phyloP scores from a whole-genome alignment of 2,113 vertebrate genomes.

The Cryptotis parvus region DNA sequence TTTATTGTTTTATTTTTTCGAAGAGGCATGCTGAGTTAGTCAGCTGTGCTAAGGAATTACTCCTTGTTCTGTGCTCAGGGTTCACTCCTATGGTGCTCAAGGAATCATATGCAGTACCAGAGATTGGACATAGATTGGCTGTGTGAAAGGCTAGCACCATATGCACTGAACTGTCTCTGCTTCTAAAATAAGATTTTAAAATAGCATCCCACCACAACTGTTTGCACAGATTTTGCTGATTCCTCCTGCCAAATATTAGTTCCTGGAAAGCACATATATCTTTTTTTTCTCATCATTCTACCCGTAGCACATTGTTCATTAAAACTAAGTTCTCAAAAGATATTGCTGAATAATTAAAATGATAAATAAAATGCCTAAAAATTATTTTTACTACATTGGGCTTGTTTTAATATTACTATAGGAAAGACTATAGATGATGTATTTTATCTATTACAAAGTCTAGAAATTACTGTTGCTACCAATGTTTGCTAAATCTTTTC shows the following conservation, averaged over 20 bases:
- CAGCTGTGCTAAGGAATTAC: too few relatives aligned
- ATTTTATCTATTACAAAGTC: conserved; percentile 20
- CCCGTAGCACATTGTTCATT: background rate
- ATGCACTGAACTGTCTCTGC: too few relatives aligned
- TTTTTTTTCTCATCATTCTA: background rate
- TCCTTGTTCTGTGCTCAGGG: too few relatives aligned
- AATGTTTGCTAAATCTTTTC: background rate
- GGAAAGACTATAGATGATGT: background rate
- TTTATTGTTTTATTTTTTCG: too few relatives aligned
- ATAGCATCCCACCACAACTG: background rate
- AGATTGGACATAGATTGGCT: too few relatives aligned
- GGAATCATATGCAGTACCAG: too few relatives aligned
- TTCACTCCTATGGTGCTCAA: too few relatives aligned
- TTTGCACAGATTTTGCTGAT: background rate
- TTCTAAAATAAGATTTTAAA: background rate
- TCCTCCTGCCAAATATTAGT: background rate
- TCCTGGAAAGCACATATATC: background rate
- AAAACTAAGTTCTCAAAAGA: background rate
- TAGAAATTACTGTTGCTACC: background rate
- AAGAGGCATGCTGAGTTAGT: too few relatives aligned
- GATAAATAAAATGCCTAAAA: background rate
- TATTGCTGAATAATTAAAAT: background rate
- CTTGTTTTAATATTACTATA: background rate
- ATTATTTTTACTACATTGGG: background rate
- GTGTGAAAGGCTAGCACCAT: too few relatives aligned